A percentile compares a stretch with the other conserved stretches of the same genome.
Evolutionary conservation across 2,888 invertebrate genomes (phyloP).

Genomic region (Furcula furcula): DNA sequence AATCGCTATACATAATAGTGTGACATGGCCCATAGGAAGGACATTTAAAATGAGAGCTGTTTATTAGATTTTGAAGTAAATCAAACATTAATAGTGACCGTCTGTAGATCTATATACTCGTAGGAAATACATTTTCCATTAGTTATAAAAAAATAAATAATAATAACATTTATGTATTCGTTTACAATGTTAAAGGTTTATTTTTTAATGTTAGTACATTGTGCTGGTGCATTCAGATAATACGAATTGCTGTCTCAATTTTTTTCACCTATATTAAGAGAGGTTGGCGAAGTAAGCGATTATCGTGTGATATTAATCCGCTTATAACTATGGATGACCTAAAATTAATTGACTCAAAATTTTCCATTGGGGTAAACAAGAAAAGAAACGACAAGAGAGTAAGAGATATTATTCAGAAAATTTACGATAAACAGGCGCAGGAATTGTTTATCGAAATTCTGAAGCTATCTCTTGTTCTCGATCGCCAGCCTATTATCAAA

Average conservation of each 20-base stretch:
- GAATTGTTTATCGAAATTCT: not conserved
- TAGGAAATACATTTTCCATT: slow-evolving; percentile 55
- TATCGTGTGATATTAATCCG: slow-evolving; percentile 49
- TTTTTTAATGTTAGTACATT: slow-evolving; percentile 56
- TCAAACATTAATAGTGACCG: too few relatives aligned
- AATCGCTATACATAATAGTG: too few relatives aligned
- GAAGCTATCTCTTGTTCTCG: not conserved
- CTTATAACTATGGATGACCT: slow-evolving; percentile 76
- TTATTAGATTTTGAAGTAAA: too few relatives aligned
- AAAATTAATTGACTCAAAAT: slow-evolving; percentile 78
- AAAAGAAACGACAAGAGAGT: slow-evolving; percentile 17
- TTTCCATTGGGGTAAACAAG: slow-evolving; percentile 54
- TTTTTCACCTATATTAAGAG: slow-evolving; percentile 47
- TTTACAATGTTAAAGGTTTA: slow-evolving; percentile 35
- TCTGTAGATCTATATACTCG: too few relatives aligned
- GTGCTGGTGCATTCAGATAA: slow-evolving; percentile 67
- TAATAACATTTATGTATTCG: slow-evolving; percentile 43
- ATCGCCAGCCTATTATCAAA: too few relatives aligned
- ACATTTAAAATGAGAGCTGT: too few relatives aligned
- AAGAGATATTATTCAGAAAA: not conserved
- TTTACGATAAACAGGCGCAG: slow-evolving; percentile 10
- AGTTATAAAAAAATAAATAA: slow-evolving; percentile 51
- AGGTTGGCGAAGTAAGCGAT: slow-evolving; percentile 71
- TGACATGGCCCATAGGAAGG: too few relatives aligned
- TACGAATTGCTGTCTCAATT: slow-evolving; percentile 47